These are phyloP conservation scores for Rhamphomyia laevipes DNA, from an alignment of 2,888 invertebrate species.

Conservation along the genomic window DNA sequence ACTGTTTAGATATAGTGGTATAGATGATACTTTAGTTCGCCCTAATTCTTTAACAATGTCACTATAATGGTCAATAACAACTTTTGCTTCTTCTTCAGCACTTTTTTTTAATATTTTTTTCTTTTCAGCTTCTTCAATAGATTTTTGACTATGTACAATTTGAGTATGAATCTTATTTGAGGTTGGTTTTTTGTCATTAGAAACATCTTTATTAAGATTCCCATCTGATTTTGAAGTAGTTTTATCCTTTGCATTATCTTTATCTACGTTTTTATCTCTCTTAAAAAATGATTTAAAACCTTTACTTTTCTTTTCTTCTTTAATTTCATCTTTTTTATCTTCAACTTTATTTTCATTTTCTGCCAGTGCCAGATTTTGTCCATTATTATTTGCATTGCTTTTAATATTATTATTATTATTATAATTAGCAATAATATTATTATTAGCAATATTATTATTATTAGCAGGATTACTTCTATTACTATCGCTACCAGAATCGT, in stretches of 20 bases:
- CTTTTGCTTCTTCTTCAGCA: constrained; percentile 50
- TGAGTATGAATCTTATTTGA: constrained; percentile 12
- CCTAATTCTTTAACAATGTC: constrained; percentile 66
- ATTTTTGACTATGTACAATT: constrained; percentile 13
- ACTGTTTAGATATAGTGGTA: constrained; percentile 47
- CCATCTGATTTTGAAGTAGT: not conserved
- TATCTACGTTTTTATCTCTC: constrained; percentile 25
- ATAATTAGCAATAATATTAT: not conserved
- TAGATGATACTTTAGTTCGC: constrained; percentile 34
- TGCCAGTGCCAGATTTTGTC: not conserved
- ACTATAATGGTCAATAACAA: constrained; percentile 67
- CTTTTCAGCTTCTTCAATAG: not conserved
- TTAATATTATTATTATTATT: constrained; percentile 1
- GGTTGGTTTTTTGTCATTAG: no score
- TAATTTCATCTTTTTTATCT: not conserved
- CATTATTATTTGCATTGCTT: not conserved
- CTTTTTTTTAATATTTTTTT: constrained; percentile 16
- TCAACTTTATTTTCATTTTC: not conserved
- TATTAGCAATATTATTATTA: constrained; percentile 6
- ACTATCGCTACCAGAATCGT: not conserved
- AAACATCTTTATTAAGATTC: no score
- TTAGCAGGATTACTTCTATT: not conserved
- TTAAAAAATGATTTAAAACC: constrained; percentile 33
- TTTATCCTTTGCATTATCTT: not conserved
- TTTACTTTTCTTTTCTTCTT: constrained; percentile 18